Evolutionary conservation across 1,140 invertebrate species (phyloP).

Genomic region (Eriosoma lanigerum): DNA sequence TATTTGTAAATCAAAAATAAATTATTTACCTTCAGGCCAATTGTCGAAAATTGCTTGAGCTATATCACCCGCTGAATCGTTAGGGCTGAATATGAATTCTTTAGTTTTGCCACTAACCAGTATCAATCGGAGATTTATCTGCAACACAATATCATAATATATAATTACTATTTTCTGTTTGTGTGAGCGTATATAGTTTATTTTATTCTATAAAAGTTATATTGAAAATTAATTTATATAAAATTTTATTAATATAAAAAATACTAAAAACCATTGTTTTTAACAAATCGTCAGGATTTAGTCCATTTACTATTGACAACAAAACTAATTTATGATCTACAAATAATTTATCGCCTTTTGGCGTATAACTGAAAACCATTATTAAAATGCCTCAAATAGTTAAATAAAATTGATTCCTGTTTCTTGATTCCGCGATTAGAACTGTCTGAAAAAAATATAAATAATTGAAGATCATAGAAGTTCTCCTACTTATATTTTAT

Average conservation of each 20-base stretch:
- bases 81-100: conserved; percentile 96
- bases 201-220: not conserved
- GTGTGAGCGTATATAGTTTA: too few relatives aligned
- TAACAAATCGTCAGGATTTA: conserved; percentile 31
- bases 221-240: not conserved
- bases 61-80: conserved; percentile 96
- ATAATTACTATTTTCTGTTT: not conserved
- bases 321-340: conserved; percentile 6
- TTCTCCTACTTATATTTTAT: conserved; percentile 28
- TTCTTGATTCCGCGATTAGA: not conserved
- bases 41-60: conserved; percentile 98
- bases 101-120: conserved; percentile 98
- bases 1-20: too few relatives aligned
- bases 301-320: conserved; percentile 17
- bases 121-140: conserved; percentile 96
- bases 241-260: not conserved
- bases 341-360: conserved; percentile 14
- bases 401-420: too few relatives aligned
- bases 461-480: conserved; percentile 16
- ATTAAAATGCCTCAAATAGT: too few relatives aligned
- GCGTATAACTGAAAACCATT: conserved; percentile 43
- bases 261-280: conserved; percentile 10
- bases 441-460: conserved; percentile 7
- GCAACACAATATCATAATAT: conserved; percentile 61
- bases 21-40: conserved; percentile 85